These are phyloP conservation scores for Petrocephalus sullivani DNA, from an alignment of 2,797 vertebrate species.

Conservation along the genomic window DNA sequence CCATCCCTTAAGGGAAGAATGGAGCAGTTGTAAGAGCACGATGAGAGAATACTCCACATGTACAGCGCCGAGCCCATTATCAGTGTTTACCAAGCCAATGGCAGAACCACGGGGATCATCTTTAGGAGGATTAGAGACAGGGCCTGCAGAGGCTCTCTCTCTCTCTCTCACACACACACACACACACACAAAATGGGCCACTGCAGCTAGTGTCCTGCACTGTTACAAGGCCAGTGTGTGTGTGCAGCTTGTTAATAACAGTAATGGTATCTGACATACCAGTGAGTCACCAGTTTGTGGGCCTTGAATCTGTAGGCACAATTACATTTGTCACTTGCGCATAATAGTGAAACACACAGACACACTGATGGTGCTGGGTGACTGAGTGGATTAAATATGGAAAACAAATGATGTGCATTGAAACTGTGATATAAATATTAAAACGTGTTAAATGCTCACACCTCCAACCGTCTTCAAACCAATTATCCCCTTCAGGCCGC, in stretches of 20 bases:
- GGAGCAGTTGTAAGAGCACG: constrained; percentile 25
- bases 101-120: constrained; percentile 41
- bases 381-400: background rate
- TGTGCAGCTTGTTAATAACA: constrained; percentile 37
- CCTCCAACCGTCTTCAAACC: background rate
- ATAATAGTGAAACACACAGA: background rate
- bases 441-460: background rate
- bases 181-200: constrained; percentile 1
- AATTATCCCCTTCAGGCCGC: background rate
- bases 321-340: background rate
- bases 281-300: constrained; percentile 33
- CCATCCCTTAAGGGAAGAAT: constrained; percentile 32
- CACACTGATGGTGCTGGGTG: background rate
- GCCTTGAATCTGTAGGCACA: constrained; percentile 1
- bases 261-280: constrained; percentile 41
- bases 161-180: constrained; percentile 15
- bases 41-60: constrained; percentile 24
- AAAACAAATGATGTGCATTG: background rate
- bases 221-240: constrained; percentile 32
- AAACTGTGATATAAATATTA: background rate
- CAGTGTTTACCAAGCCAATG: constrained; percentile 45
- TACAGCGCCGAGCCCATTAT: constrained; percentile 41
- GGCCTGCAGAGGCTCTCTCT: constrained; percentile 26
- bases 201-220: constrained; percentile 40
- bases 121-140: constrained; percentile 44